Base-by-base conservation (phyloP, 2,113 vertebrate genomes). In the Corythornis madagascariensis region DNA sequence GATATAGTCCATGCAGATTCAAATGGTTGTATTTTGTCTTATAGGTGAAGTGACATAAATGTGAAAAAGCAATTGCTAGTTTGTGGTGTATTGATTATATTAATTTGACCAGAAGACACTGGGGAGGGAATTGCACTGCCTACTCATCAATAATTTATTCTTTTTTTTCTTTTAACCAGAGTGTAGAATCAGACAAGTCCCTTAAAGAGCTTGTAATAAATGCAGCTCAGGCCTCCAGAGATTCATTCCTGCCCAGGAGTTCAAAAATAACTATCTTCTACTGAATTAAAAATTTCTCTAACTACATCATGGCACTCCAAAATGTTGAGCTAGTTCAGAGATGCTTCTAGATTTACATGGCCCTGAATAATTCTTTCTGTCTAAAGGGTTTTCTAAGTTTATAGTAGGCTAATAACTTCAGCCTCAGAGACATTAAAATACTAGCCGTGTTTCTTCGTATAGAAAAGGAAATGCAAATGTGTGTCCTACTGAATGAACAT, bases 21-120 rank as follows among this genome's bases (percentile, higher is more conserved):
- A 43, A 66, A 65, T 24, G 38, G 25, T 8, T 70, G 48, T 50
- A 57, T 76, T 95, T 87, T 85, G 35, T 70, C 81, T 92, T 50
- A 70, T 6, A 73, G n/a, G 71, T 52, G 89, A 87, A 83, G 24
- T 88, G 82, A 86, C 55, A 69, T 56, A 93, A 95, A 83, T 86
- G 80, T 84, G 91, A 91, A 86, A 86, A 93, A 91, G 26, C 35
- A 19, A 55, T 71, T 47, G 69, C 66, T 74, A 47, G 18, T 90
- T 92, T 92, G 81, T 74, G 76, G 57, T n/a, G 47, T 86, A 96
- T 92, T 9, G 10, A 90, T 93, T 80, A 76, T 76, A 91, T 93
- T 96, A 92, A 94, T 96, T 91, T 96, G 87, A 87, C 77, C 83
- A 94, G 75, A 83, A 74, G 45, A 31, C 86, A 83, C 93, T 80